phyloP scores from a whole-genome alignment of 2,113 vertebrate species.

The Daphoenositta chrysoptera region DNA sequence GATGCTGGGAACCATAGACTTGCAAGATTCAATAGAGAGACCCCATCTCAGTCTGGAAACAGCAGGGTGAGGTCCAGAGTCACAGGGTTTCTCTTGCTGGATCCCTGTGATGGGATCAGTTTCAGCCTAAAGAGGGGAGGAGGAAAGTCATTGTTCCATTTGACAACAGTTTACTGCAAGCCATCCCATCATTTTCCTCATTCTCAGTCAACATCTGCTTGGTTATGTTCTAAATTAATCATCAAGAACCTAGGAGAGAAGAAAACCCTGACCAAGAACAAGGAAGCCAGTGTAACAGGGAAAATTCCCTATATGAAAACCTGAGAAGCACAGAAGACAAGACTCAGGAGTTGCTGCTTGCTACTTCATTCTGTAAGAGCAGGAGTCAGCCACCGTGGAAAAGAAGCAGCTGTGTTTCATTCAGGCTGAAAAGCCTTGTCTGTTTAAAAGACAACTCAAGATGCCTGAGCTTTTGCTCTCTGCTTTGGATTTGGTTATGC shows the following conservation, averaged over 20 bases:
- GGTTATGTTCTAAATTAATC: neutral
- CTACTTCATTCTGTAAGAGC: neutral
- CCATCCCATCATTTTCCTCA: neutral
- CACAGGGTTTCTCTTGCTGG: neutral
- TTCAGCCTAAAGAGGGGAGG: neutral
- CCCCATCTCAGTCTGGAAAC: neutral
- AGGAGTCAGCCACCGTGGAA: neutral
- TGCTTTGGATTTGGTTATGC: neutral
- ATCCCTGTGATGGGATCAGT: neutral
- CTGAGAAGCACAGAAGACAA: neutral
- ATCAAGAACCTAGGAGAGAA: neutral
- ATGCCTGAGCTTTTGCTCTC: neutral
- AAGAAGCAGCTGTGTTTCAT: neutral
- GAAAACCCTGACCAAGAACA: neutral
- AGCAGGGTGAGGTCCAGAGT: neutral
- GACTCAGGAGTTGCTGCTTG: neutral
- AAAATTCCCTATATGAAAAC: neutral
- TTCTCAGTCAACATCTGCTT: neutral
- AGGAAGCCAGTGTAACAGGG: neutral
- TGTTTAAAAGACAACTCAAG: neutral
- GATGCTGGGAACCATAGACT: neutral
- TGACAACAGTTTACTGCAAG: neutral
- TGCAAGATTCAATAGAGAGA: neutral
- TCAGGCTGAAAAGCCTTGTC: neutral
- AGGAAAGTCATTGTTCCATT: neutral